phyloP scores from a whole-genome alignment of 1,140 invertebrate species.

The Drosophila biarmipes region DNA sequence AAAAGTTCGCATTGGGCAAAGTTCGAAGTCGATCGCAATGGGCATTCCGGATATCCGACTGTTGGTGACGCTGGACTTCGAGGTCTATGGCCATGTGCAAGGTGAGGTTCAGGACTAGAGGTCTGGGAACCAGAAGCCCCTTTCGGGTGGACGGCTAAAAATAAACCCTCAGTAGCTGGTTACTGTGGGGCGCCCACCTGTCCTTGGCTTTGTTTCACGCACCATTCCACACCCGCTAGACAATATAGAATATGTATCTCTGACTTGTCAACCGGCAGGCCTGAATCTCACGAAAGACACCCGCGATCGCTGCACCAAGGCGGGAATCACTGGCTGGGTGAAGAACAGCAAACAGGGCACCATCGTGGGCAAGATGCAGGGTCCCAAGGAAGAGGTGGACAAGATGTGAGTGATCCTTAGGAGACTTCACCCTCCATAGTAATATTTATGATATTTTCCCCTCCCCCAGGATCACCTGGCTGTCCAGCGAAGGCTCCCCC shows the following conservation, averaged over 20 bases:
- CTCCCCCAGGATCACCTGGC: slow-evolving; percentile 90
- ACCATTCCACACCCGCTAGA: slow-evolving; percentile 31
- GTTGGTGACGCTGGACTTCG: slow-evolving; percentile 92
- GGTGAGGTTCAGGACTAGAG: slow-evolving; percentile 85
- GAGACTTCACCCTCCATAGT: neutral
- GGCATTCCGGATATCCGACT: slow-evolving; percentile 87
- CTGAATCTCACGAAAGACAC: slow-evolving; percentile 95
- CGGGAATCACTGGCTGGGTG: slow-evolving; percentile 94
- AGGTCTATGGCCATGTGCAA: slow-evolving; percentile 95
- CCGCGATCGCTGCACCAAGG: slow-evolving; percentile 89
- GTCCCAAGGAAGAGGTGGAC: slow-evolving; percentile 90
- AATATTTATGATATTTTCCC: neutral
- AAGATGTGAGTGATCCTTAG: slow-evolving; percentile 90
- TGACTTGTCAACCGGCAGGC: slow-evolving; percentile 86
- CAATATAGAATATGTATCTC: slow-evolving; percentile 22
- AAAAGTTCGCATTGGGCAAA: slow-evolving; percentile 16
- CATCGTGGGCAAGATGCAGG: slow-evolving; percentile 94
- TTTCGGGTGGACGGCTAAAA: slow-evolving; percentile 36
- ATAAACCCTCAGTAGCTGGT: slow-evolving; percentile 51
- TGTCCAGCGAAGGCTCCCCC: slow-evolving; percentile 92
- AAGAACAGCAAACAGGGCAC: slow-evolving; percentile 95
- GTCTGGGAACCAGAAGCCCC: neutral
- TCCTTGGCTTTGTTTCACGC: slow-evolving; percentile 61
- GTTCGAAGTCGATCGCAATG: slow-evolving; percentile 83
- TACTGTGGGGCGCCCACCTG: slow-evolving; percentile 43